phyloP scores from a whole-genome alignment of 2,113 vertebrate species.

The Cyanoliseus patagonus region DNA sequence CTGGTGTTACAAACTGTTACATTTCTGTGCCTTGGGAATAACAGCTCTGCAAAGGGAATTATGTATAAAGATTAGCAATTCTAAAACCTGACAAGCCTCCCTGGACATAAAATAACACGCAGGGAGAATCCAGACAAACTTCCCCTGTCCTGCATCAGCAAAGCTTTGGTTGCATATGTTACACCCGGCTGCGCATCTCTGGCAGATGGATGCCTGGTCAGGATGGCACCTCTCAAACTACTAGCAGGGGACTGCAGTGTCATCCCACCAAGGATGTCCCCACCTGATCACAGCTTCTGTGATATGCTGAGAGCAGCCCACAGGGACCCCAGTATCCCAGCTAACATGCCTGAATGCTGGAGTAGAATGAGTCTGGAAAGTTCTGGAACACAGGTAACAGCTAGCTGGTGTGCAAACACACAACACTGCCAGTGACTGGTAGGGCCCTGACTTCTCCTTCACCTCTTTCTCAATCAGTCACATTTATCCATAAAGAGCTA shows the following conservation, averaged over 20 bases:
- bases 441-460: not conserved
- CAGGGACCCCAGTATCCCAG: not conserved
- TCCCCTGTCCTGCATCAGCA: not conserved
- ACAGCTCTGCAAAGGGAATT: not conserved
- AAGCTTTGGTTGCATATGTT: not conserved
- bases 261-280: accelerated
- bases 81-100: not conserved
- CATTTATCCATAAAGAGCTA: not conserved
- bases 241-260: not conserved
- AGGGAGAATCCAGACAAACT: not conserved
- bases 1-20: not conserved
- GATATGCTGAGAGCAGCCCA: not conserved
- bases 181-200: not conserved
- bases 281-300: not conserved
- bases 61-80: not conserved
- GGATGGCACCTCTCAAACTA: not conserved
- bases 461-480: not conserved
- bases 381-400: not conserved
- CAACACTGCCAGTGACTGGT: not conserved
- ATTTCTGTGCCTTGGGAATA: not conserved
- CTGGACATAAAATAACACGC: not conserved
- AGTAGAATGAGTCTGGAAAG: not conserved
- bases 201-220: not conserved
- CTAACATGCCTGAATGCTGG: not conserved
- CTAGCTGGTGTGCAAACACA: not conserved